Evolutionary conservation across 2,113 vertebrate species (phyloP).

Genomic region (Bubo blakistoni): DNA sequence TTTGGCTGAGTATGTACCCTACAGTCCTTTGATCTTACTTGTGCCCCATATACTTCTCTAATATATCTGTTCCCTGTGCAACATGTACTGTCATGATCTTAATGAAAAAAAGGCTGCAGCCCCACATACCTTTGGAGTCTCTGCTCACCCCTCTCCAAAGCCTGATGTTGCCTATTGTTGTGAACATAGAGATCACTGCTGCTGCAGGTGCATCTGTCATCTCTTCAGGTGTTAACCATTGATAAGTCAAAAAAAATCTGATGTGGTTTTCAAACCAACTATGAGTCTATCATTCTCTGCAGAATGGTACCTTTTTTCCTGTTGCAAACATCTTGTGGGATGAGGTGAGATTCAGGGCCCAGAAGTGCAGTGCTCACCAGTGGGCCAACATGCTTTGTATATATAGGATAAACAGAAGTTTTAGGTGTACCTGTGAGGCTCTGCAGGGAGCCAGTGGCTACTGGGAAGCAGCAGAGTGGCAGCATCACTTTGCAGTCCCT

Average conservation of each 20-base stretch:
- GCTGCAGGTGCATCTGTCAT: background rate
- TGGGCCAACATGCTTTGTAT: too few species aligned
- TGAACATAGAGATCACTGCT: background rate
- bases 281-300: background rate
- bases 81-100: background rate
- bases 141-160: background rate
- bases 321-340: background rate
- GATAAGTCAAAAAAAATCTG: background rate
- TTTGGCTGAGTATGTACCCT: background rate
- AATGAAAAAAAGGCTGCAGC: background rate
- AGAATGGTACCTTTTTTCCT: background rate
- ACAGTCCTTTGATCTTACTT: background rate
- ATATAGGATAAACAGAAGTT: background rate
- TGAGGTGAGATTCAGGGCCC: background rate
- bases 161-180: background rate
- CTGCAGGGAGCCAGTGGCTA: background rate
- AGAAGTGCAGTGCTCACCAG: background rate
- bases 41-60: background rate
- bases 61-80: background rate
- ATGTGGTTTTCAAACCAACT: background rate
- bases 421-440: background rate
- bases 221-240: background rate
- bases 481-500: background rate
- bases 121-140: background rate
- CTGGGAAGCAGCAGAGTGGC: background rate